Base-by-base conservation (phyloP, 1,140 invertebrate genomes). In the Papilio polytes region DNA sequence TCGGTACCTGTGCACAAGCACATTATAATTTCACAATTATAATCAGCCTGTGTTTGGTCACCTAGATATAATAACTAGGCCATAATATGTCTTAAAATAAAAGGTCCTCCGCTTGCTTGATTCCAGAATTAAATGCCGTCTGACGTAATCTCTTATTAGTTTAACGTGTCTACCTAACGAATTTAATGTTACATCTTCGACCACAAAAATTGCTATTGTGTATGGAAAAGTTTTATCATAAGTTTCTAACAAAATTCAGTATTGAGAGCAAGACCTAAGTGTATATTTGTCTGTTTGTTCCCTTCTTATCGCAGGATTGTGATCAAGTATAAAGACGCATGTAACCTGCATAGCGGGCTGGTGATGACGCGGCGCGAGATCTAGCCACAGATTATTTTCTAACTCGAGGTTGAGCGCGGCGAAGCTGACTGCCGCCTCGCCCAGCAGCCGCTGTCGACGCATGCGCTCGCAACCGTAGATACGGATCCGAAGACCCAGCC, bases 381-480 rank as follows among this genome's bases (percentile, higher is more conserved):
- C 97, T 74, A 99, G 95, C 98, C 98, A 98, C 84, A 99, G 96
- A 74, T 97, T 98, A 63, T 98, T 98, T 89, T 98, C 98, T 74
- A 98, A 95, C 88, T 98, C 98, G 70, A 99, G 95, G 94, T 98
- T 98, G 56, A 99, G 97, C 18, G 97, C 97, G 20, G 98, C 97
- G 94, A 99, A 99, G 84, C 97, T 97, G 77, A 99, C 97, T 41
- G 98, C 96, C 20, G 97, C 97, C 91, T 99, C 98, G n/a, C 98
- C 98, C 26, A 99, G 97, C 82, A 99, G 82, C 83, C 98, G 96
- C 91, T 99, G 98, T 63, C 98, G 96, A 18, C 98, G 96, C 97
- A 99, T 98, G 78, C 98, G 95, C 91, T 98, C 98, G 93, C 97
- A 97, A 4, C 98, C 98, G 90, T 99, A 99, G 15, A 99, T 96